phyloP scores from a whole-genome alignment of 37 sponge, comb jelly and placozoan species.

The Halisarca cf. caerulea region DNA sequence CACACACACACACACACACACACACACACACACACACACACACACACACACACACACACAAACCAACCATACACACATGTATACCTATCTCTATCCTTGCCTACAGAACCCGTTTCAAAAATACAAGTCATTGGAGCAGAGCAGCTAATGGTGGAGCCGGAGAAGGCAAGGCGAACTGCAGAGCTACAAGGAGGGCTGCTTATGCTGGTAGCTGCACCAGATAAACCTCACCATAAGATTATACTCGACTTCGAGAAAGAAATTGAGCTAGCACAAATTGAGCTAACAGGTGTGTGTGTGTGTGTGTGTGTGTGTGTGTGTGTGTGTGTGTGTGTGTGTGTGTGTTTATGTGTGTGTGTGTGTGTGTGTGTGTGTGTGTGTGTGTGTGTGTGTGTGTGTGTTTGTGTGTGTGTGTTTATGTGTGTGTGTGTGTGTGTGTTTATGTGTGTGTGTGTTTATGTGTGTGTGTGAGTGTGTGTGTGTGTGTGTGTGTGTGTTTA shows the following conservation, averaged over 20 bases:
- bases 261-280: neutral
- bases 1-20: no score
- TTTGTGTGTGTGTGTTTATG: neutral
- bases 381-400: neutral
- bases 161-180: neutral
- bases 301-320: neutral
- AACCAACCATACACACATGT: no score
- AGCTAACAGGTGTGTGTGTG: slow-evolving; percentile 3
- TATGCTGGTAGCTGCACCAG: neutral
- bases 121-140: slow-evolving; percentile 4
- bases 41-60: no score
- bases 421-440: neutral
- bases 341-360: neutral
- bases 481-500: neutral
- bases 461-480: neutral
- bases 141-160: neutral
- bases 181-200: slow-evolving; percentile 1
- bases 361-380: neutral
- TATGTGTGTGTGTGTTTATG: neutral
- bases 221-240: neutral
- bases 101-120: neutral
- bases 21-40: no score
- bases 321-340: neutral
- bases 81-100: neutral
- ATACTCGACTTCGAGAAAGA: slow-evolving; percentile 22